Evolutionary conservation across 1,140 invertebrate genomes (phyloP), one percentile per base, ranked within the genome.

Genomic region (Venustaconcha ellipsiformis): DNA sequence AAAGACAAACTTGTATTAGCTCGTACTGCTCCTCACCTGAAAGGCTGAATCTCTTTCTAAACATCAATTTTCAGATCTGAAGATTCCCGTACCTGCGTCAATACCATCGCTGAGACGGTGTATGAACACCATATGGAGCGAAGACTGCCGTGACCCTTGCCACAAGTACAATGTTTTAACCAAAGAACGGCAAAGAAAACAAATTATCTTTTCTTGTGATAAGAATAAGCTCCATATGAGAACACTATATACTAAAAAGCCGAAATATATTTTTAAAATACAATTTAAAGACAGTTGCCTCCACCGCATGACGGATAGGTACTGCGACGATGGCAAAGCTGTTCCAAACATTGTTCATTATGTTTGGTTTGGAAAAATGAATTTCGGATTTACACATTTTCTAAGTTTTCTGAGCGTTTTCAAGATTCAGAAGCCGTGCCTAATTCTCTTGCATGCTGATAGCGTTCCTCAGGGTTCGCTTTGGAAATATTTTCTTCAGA

Each of bases 401-500:
- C 55, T 77, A n/a, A 77, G 75, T 37, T 77, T 72, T 64, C 68
- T 77, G 2, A 77, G 76, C 57, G 62, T 64, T 20, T 67, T 74
- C 57, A 77, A 74, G 37, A 72, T 72, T 26, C 66, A 78, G 55
- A 72, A 74, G 12, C 81, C 82, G 15, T 83, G 82, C 74, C 48
- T 81, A 37, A 78, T 83, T 17, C 30, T 81, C 58, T 37, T 83
- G 17, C 82, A 83, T 57, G 82, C 77, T 0, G 79, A 83, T 59
- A 56, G 57, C 17, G 1, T 79, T 17, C 82, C 82, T 6, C 60
- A 69, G n/a, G 82, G 82, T 14, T 62, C 66, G 14, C 70, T 79
- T 56, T 83, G 82, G 82, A 56, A n/a, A 1, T 72, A 79, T 55
- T 74, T 76, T 37, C 65, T 77, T 20, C 72, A 68, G 20, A 71